Evolutionary conservation across 1,140 invertebrate species (phyloP).

Genomic region (Calephelis nemesis): DNA sequence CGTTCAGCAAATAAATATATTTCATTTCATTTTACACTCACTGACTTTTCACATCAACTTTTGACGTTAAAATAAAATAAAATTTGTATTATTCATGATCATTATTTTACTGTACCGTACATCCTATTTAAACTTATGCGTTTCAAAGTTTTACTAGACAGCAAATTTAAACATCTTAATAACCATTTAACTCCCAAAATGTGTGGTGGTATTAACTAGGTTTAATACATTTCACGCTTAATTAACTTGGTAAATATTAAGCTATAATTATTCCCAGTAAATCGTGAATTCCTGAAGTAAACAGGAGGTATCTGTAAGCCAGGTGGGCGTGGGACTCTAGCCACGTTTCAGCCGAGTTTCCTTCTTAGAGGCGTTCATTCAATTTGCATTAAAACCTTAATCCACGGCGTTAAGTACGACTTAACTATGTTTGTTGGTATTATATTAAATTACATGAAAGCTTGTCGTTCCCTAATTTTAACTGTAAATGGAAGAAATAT

Average conservation of each 20-base stretch:
- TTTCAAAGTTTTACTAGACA: no score
- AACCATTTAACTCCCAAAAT: no score
- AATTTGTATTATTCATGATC: no score
- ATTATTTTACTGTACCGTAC: no score
- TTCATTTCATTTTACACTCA: no score
- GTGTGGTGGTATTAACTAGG: background rate
- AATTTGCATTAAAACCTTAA: constrained; percentile 68
- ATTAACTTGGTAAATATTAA: constrained; percentile 41
- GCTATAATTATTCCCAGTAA: constrained; percentile 49
- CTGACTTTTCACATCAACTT: no score
- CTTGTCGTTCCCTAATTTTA: background rate
- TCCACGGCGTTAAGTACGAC: constrained; percentile 42
- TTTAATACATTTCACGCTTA: background rate
- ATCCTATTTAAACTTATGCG: no score
- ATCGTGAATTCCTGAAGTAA: constrained; percentile 50
- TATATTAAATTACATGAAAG: constrained; percentile 16
- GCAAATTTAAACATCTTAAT: no score
- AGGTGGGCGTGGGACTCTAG: constrained; percentile 41
- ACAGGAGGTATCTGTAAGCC: constrained; percentile 46
- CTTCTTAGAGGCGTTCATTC: constrained; percentile 52
- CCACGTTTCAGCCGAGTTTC: constrained; percentile 47
- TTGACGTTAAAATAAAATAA: no score
- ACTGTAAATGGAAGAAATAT: background rate
- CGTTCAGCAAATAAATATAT: no score
- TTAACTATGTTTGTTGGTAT: constrained; percentile 31